These are phyloP conservation scores for Ophioderma brevispina DNA, from an alignment of 35 echinoderm and acorn worm genomes.

Conservation along the genomic window DNA sequence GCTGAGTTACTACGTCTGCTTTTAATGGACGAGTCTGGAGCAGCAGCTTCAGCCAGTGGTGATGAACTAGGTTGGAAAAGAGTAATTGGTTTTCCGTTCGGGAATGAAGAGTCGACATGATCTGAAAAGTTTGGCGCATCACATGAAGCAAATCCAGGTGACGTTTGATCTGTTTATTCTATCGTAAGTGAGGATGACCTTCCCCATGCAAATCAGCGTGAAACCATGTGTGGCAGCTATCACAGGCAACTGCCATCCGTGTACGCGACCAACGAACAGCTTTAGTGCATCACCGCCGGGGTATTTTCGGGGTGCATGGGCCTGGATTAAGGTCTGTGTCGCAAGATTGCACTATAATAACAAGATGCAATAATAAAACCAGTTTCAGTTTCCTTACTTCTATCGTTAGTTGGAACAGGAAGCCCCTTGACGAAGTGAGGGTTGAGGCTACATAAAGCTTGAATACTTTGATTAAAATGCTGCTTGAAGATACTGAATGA, in stretches of 20 bases:
- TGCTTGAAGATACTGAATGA: too few species aligned
- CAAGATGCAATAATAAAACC: neutral
- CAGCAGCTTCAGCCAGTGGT: neutral
- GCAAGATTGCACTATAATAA: neutral
- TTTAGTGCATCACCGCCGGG: neutral
- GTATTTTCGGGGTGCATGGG: neutral
- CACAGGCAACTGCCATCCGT: slow-evolving; percentile 13
- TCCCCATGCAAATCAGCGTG: slow-evolving; percentile 39
- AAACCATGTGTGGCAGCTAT: neutral
- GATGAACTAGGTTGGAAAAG: neutral
- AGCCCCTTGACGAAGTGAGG: too few species aligned
- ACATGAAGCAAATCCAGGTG: neutral
- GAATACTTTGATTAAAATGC: too few species aligned
- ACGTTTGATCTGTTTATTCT: slow-evolving; percentile 10
- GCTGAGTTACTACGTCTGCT: neutral
- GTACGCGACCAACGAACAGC: neutral
- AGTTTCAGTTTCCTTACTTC: too few species aligned
- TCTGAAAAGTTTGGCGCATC: slow-evolving; percentile 1
- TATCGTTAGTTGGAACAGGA: too few species aligned
- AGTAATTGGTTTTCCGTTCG: neutral
- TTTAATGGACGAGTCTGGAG: neutral
- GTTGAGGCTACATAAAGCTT: too few species aligned
- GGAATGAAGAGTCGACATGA: neutral
- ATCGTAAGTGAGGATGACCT: neutral
- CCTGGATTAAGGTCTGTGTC: neutral